Evolutionary conservation across 2,797 vertebrate species (phyloP).

Genomic region (Syndactyla subalaris): DNA sequence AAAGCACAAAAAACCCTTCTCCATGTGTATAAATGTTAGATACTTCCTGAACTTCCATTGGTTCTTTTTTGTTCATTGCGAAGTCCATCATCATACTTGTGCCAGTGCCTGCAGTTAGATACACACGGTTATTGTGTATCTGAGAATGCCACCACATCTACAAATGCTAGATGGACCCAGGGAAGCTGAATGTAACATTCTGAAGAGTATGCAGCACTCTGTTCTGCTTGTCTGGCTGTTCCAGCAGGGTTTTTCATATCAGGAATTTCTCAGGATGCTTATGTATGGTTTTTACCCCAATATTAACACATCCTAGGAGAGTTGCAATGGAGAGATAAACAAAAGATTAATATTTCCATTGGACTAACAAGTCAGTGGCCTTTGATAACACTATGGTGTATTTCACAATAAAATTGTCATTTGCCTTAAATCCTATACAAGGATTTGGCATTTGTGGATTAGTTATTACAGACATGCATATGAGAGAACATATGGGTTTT

Average conservation of each 20-base stretch:
- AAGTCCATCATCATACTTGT: background rate
- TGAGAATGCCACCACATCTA: background rate
- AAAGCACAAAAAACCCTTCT: background rate
- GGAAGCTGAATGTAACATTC: background rate
- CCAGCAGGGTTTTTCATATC: background rate
- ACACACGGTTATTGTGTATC: background rate
- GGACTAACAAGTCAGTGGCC: background rate
- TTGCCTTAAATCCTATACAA: background rate
- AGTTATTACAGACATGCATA: background rate
- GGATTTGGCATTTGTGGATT: background rate
- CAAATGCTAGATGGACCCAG: background rate
- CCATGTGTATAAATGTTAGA: background rate
- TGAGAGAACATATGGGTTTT: background rate
- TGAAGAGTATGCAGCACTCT: background rate
- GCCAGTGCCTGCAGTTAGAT: background rate
- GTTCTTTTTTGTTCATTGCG: conserved; percentile 10
- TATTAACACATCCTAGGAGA: background rate
- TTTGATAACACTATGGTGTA: background rate
- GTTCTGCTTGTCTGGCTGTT: background rate
- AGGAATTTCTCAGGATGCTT: background rate
- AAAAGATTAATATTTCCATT: background rate
- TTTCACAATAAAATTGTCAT: background rate
- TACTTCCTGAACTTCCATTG: background rate
- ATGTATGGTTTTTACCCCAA: background rate
- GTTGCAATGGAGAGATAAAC: background rate